phyloP scores from a whole-genome alignment of 2,113 vertebrate species.

The Pseudorasbora parva region DNA sequence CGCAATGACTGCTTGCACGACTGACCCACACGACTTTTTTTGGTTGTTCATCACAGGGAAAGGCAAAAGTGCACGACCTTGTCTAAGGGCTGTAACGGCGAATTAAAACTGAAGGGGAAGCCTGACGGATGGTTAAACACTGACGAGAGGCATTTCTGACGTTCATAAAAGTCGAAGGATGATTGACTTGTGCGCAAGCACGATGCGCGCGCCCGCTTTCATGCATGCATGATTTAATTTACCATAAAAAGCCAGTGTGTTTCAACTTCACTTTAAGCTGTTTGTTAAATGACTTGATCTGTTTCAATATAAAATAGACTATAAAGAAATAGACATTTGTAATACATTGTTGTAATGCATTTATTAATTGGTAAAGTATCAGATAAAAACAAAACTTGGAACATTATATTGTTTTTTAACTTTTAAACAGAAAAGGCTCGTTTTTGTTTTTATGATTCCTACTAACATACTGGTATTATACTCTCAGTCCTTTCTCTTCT shows the following conservation, averaged over 20 bases:
- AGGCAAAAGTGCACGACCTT: slow-evolving; percentile 36
- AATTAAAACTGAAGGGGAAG: slow-evolving; percentile 29
- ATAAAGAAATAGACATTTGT: background rate
- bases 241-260: background rate
- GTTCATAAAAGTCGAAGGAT: slow-evolving; percentile 51
- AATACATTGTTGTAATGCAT: background rate
- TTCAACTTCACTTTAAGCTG: background rate
- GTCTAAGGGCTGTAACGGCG: background rate
- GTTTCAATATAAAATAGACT: too few species aligned
- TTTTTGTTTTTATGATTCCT: background rate
- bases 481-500: background rate
- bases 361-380: background rate
- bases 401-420: background rate
- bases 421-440: background rate
- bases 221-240: slow-evolving; percentile 61
- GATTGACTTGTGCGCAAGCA: slow-evolving; percentile 62
- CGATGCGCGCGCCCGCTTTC: slow-evolving; percentile 68
- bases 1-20: background rate
- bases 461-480: background rate
- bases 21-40: slow-evolving; percentile 22
- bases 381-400: background rate
- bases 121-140: slow-evolving; percentile 44
- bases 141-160: slow-evolving; percentile 59
- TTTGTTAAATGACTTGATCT: background rate
- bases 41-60: background rate